Percentiles rank a stretch among this genome's conserved stretches.
phyloP scores from a whole-genome alignment of 2,113 vertebrate species.

The Onychorhynchus coronatus region DNA sequence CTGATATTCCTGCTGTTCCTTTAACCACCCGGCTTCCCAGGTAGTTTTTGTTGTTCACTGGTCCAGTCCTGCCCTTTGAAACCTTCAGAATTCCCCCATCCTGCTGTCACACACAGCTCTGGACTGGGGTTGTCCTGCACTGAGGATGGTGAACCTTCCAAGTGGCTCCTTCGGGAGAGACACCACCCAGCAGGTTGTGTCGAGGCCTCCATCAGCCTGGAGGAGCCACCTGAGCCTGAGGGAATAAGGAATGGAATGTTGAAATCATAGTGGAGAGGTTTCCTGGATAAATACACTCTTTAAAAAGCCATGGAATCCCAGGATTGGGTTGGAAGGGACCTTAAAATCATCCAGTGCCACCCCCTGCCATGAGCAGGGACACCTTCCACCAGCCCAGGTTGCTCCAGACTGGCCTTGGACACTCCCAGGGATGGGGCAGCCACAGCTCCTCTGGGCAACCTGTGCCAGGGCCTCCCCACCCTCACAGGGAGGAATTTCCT shows the following conservation, averaged over 20 bases:
- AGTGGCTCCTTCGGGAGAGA: not conserved
- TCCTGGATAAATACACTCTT: not conserved
- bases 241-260: not conserved
- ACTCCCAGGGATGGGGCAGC: not conserved
- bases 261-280: not conserved
- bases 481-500: rapidly evolving
- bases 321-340: not conserved
- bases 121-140: not conserved
- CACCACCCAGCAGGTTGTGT: not conserved
- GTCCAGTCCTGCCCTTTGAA: not conserved
- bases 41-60: rapidly evolving
- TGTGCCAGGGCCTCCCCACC: not conserved
- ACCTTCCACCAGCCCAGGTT: rapidly evolving
- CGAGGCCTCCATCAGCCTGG: not conserved
- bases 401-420: not conserved
- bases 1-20: not conserved
- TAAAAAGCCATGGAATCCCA: not conserved
- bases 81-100: not conserved
- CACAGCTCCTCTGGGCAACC: not conserved
- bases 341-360: not conserved
- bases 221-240: not conserved
- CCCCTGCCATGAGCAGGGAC: not conserved
- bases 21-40: not conserved
- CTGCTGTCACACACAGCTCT: not conserved
- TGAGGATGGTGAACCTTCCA: not conserved